Base-by-base conservation (phyloP, 2,113 vertebrate genomes). In the Hemiprocne comata region DNA sequence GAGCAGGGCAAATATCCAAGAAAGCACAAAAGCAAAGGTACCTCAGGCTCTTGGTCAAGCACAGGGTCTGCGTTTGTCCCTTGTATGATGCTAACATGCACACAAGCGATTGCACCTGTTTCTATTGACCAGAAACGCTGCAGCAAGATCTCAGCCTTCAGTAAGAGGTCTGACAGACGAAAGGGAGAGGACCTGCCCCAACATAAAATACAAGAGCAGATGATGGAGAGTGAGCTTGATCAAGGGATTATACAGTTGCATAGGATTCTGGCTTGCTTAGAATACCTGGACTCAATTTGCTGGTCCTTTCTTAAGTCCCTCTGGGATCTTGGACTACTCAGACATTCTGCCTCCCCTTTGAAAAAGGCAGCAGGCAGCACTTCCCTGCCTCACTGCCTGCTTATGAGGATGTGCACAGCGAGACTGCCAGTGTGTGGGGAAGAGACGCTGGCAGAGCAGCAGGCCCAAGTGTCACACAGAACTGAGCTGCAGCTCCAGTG, bases 1-100 rank as follows among this genome's bases (percentile, higher is more conserved):
- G 19, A 89, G 23, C 33, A 89, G 77, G 73, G 77, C 70, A 93
- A 82, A 93, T 91, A 69, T 69, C 53, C 57, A 82, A 65, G 61
- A 57, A 85, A 87, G 26, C 31, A 69, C 31, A 76, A 72, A 96
- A 64, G 0, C 16, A 75, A 76, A 72, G 44, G 60, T 72, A 80
- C 38, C 70, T 46, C 19, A 51, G 58, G 46, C 24, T 65, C 36
- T 79, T 44, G 28, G 42, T 75, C 70, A 80, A 92, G 31, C 0
- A 1, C 19, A 69, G 28, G 29, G 33, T 53, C 58, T 31, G 28
- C 1, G 0, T 9, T 76, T n/a, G 51, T 54, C 5, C 33, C 72
- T 94, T 72, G 28, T 40, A 12, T 67, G 73, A 76, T 3, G n/a
- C 46, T 60, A 62, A 58, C 54, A 73, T 2, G 75, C 17, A 61